These are phyloP conservation scores for Liasis olivaceus DNA, from an alignment of 2,797 vertebrate genomes.

Conservation along the genomic window DNA sequence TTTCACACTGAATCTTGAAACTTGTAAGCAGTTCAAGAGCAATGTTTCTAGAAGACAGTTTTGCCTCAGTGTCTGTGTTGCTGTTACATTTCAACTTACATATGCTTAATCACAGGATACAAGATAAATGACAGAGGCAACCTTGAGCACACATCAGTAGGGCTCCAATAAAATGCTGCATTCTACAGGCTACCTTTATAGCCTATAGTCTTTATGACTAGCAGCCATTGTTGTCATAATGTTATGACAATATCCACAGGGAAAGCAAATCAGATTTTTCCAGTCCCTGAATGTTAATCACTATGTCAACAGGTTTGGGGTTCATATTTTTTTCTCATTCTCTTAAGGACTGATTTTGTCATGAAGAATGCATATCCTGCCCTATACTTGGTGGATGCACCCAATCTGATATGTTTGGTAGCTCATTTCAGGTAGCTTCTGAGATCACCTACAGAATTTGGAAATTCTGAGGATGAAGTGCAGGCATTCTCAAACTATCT, in stretches of 20 bases:
- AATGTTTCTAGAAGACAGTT: slow-evolving; percentile 46
- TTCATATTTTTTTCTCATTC: not conserved
- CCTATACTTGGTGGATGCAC: not conserved
- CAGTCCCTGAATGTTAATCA: not conserved
- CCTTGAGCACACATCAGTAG: slow-evolving; percentile 69
- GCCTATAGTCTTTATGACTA: slow-evolving; percentile 26
- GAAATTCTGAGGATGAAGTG: no score
- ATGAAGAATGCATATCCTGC: not conserved
- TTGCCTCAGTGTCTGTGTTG: slow-evolving; percentile 62
- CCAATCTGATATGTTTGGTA: not conserved
- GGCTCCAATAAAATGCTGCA: slow-evolving; percentile 63
- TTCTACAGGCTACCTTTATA: slow-evolving; percentile 61
- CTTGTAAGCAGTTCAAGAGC: slow-evolving; percentile 61
- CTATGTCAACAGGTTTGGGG: not conserved
- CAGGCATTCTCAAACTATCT: no score
- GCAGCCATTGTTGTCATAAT: not conserved
- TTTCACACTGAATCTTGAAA: slow-evolving; percentile 64
- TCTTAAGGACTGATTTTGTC: not conserved
- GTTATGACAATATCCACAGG: not conserved
- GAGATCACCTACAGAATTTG: no score
- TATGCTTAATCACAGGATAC: slow-evolving; percentile 65
- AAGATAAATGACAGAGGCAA: slow-evolving; percentile 69
- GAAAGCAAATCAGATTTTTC: not conserved
- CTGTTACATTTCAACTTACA: slow-evolving; percentile 62
- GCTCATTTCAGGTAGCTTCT: no score